These are phyloP conservation scores for Paradisaea rubra DNA, from an alignment of 2,113 vertebrate species.

Conservation along the genomic window DNA sequence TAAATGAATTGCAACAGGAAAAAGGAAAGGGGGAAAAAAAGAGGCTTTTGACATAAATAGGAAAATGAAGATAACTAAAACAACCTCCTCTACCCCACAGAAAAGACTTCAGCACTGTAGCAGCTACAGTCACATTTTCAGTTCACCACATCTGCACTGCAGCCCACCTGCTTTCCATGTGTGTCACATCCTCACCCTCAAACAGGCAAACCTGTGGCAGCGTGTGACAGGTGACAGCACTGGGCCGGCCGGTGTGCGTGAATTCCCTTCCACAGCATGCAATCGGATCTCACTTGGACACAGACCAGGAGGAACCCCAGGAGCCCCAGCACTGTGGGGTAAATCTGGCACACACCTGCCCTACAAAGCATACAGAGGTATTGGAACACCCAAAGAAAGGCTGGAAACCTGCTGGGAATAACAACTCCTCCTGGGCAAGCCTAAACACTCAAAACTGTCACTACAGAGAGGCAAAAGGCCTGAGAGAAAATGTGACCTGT, in stretches of 20 bases:
- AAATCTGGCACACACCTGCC: background rate
- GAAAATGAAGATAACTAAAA: background rate
- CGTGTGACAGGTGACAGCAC: background rate
- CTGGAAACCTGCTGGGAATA: background rate
- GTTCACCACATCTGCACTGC: background rate
- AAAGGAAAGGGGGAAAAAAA: rapidly evolving
- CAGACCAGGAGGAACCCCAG: background rate
- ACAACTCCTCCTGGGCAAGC: background rate
- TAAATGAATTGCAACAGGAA: background rate
- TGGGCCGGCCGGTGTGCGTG: background rate
- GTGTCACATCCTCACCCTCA: background rate
- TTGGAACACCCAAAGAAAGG: background rate
- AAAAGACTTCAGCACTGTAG: background rate
- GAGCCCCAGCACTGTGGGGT: background rate
- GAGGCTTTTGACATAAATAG: background rate
- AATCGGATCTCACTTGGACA: background rate
- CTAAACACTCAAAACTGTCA: background rate
- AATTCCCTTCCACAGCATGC: background rate
- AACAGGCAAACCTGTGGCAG: background rate
- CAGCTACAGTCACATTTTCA: background rate
- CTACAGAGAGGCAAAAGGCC: background rate
- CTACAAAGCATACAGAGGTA: background rate
- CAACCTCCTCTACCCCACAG: background rate
- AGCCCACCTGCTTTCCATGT: background rate
- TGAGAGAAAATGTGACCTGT: background rate